Conservation (phyloP, 1,140 invertebrate species). For the Doryteuthis pealeii region DNA sequence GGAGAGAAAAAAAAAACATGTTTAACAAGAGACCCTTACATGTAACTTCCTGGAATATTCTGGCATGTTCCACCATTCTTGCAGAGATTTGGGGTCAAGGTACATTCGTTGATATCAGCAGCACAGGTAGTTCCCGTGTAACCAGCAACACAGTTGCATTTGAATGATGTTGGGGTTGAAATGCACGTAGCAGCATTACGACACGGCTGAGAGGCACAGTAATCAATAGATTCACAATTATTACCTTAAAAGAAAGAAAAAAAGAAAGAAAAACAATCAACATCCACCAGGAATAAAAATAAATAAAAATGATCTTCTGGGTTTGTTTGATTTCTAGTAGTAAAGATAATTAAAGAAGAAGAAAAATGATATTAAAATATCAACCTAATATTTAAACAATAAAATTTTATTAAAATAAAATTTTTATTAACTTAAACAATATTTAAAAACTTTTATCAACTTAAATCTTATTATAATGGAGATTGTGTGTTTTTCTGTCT, state of each 20-base stretch:
- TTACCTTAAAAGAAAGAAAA: slow-evolving; percentile 68
- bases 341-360: too few species aligned
- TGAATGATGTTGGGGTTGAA: slow-evolving; percentile 67
- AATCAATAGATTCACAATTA: slow-evolving; percentile 79
- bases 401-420: too few species aligned
- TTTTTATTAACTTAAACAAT: too few species aligned
- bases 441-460: too few species aligned
- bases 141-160: slow-evolving; percentile 47
- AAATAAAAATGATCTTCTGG: background rate
- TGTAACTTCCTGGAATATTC: slow-evolving; percentile 78
- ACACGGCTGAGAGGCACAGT: slow-evolving; percentile 53
- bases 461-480: too few species aligned
- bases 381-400: too few species aligned
- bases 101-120: slow-evolving; percentile 88
- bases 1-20: too few species aligned
- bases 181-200: slow-evolving; percentile 52
- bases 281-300: background rate
- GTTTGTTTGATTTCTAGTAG: too few species aligned
- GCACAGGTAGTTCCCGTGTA: slow-evolving; percentile 69
- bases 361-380: too few species aligned
- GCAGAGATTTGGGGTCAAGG: slow-evolving; percentile 78
- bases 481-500: too few species aligned
- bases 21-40: slow-evolving; percentile 73
- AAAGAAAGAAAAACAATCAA: slow-evolving; percentile 6
- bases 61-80: slow-evolving; percentile 82